Base-by-base conservation (phyloP, 2,888 invertebrate species). In the Notodonta dromedarius region DNA sequence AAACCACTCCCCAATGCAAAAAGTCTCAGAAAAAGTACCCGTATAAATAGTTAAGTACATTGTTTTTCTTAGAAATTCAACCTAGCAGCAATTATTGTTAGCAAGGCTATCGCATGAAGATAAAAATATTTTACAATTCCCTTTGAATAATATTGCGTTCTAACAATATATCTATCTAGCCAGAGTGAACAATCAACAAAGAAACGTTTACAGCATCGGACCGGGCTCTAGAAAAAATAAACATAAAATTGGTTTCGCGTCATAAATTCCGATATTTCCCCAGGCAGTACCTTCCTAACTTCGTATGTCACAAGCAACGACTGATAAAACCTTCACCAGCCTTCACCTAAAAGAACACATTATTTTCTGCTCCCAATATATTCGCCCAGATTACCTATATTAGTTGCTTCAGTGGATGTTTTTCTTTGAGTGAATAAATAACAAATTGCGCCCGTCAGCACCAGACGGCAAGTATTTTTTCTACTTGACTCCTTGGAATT, bases 231-330 rank as follows among this genome's bases (percentile, higher is more conserved):
- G 71, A 46, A 63, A 61, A 66, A 67, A 70, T 65, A 61, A 63
- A 67, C 58, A 65, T 63, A 67, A 76, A 73, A 69, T 67, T 61
- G 59, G 62, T 56, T 48, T 58, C 50, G 57, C 54, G 52, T 63
- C 70, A 70, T 73, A 73, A 68, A 68, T 76, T 76, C 65, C 57
- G 62, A 70, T 65, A 73, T 74, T 74, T 74, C 73, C 63, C 76
- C 56, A 70, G 76, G 60, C 57, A 65, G 58, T 55, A 48, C 60
- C 57, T 64, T 65, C 61, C 58, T 60, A 62, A 68, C 60, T 70
- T 67, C 57, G 57, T 64, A 58, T 56, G 63, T 65, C 70, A 66
- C 69, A 56, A 66, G 53, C 66, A 58, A 42, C 56, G 59, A 55
- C 51, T 60, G 59, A 60, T 60, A 75, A 14, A 67, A 73, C 70